Base-by-base conservation (phyloP, 1,140 invertebrate genomes). In the Branchinecta lindahli region DNA sequence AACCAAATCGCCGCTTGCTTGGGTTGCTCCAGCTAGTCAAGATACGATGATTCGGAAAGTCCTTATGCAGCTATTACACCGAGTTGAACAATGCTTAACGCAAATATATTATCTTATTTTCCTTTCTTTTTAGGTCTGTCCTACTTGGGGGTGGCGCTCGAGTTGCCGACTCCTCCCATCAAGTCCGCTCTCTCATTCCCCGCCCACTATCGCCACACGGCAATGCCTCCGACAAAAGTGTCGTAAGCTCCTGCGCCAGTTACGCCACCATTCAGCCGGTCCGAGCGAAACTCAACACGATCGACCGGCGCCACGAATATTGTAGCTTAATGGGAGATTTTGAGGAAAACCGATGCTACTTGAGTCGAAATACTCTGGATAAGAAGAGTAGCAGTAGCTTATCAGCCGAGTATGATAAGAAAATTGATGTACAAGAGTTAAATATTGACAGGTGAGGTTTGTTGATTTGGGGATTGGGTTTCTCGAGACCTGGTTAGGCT, bases 201-300 rank as follows among this genome's bases (percentile, higher is more conserved):
- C 18, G 12, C 12, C 52, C 12, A 33, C 66, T 45, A 0, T 8
- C 65, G 4, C 66, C 70, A 8, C n/a, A 44, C 20, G 46, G 68
- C 44, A 69, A 69, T 45, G 66, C 70, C 33, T 70, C 70, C 10
- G 46, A 46, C 45, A 70, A 70, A 45, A 70, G 70, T 21, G 44
- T 46, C 45, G 68, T 45, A 21, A 69, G 68, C 68, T 68, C 65
- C 45, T 70, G 66, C 46, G 70, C 70, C 18, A 69, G 18, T n/a
- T 70, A 61, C 6, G 18, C 52, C 52, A 61, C 52, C 52, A 12
- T 61, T 3, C 52, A 61, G 18, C 52, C 52, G 6, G 12, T 20
- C 12, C 12, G 18, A 20, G 33, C 33, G 33, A 33, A 33, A 33
- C 33, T 33, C 33, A 33, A 33, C 5, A 61, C 52, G 12, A 15